Evolutionary conservation across 1,140 invertebrate genomes (phyloP).

Genomic region (Yoshiicerus persimilis): DNA sequence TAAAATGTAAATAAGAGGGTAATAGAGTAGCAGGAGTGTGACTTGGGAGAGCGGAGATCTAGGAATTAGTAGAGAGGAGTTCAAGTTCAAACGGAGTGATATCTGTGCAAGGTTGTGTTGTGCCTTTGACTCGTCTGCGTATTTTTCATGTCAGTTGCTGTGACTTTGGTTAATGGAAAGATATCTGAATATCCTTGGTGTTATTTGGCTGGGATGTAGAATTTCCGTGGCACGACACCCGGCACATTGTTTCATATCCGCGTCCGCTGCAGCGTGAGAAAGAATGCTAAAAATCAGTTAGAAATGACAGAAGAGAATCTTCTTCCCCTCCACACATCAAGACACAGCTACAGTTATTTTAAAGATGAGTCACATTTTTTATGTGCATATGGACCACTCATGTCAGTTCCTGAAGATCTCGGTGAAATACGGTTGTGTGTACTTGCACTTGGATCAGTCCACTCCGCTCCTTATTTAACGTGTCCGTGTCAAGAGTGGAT

Average conservation of each 20-base stretch:
- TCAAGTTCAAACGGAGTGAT: too few relatives aligned
- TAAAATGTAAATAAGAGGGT: too few relatives aligned
- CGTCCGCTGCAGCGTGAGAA: conserved; percentile 29
- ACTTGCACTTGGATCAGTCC: too few relatives aligned
- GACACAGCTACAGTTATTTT: background rate
- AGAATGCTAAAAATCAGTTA: conserved; percentile 35
- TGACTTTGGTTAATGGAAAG: background rate
- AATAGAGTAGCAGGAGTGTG: too few relatives aligned
- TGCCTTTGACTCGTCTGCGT: background rate
- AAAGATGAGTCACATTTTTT: background rate
- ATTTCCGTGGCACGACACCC: background rate
- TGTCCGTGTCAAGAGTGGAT: background rate
- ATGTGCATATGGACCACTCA: background rate
- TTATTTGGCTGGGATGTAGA: background rate
- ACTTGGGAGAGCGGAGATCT: too few relatives aligned
- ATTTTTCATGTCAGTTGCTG: background rate
- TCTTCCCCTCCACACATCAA: background rate
- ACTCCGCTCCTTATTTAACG: too few relatives aligned
- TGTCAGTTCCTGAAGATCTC: too few relatives aligned
- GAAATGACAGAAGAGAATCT: background rate
- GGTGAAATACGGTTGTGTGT: too few relatives aligned
- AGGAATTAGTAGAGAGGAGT: too few relatives aligned
- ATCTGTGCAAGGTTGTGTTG: background rate
- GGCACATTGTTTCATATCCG: background rate
- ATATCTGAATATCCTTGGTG: background rate